phyloP scores from a whole-genome alignment of 2,797 vertebrate species.

The Lacerta agilis region DNA sequence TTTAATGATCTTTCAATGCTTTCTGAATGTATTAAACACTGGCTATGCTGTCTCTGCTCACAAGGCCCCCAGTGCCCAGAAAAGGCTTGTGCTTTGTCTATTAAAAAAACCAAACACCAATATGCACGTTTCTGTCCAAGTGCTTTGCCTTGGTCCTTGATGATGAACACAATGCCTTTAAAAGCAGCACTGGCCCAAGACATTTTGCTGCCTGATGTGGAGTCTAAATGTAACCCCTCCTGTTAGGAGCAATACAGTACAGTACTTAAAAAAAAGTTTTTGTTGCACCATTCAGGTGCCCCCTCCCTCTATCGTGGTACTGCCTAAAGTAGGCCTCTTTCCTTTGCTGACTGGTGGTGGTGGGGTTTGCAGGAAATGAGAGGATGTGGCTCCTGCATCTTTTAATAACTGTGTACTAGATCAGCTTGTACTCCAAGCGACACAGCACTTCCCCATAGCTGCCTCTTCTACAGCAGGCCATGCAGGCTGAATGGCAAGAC shows the following conservation, averaged over 20 bases:
- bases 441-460: not conserved
- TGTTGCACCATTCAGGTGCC: not conserved
- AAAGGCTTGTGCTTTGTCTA: not conserved
- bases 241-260: not conserved
- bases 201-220: not conserved
- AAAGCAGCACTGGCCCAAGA: not conserved
- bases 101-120: slow-evolving; percentile 13
- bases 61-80: not conserved
- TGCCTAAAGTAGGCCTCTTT: not conserved
- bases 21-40: slow-evolving; percentile 31
- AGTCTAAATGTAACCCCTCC: not conserved
- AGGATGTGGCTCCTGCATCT: no score
- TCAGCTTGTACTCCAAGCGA: not conserved
- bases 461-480: not conserved
- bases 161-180: not conserved
- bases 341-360: not conserved
- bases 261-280: not conserved
- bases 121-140: not conserved
- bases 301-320: not conserved
- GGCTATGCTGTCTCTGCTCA: not conserved
- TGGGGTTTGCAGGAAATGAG: not conserved
- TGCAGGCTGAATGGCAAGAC: not conserved
- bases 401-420: no score
- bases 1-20: slow-evolving; percentile 32
- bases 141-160: not conserved